Evolutionary conservation across 2,113 vertebrate species (phyloP), one percentile per base, ranked within the genome.

Genomic region (Lophochroa leadbeateri): DNA sequence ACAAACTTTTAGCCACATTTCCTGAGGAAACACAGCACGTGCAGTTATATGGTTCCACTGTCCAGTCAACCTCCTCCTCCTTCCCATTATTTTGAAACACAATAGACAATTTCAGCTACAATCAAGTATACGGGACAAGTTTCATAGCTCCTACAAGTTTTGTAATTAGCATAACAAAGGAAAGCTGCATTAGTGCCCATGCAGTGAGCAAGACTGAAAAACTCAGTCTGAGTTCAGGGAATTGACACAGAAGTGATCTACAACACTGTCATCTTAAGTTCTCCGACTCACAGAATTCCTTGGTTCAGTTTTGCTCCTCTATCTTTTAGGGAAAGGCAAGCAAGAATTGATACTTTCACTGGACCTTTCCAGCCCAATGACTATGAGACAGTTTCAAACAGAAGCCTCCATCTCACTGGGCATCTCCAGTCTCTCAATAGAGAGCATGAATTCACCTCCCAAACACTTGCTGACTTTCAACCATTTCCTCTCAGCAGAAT

Each of bases 111-210:
- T 67, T 10, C 64, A 82, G 47, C 10, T 68, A 3, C 17, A 9
- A 28, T 52, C 1, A 1, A 79, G 53, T 52, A 61, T 0, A 57
- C 2, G 2, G 16, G 23, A 53, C 3, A 71, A 64, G 6, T 12
- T 84, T 53, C 31, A 39, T 0, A 80, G 33, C 18, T 94, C 18
- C 52, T 44, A 44, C 18, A 71, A 78, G 35, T 44, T 67, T 43
- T 67, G 5, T n/a, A 60, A 39, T 29, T 17, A 43, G 25, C 33
- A 9, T 10, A 47, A 43, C 50, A 53, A 46, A 67, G 33, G 19
- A 43, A 43, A 69, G 61, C 55, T 15, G 25, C 37, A 27, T 53
- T 23, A 44, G 21, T 31, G 13, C 8, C 21, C 47, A 35, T 16
- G 47, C 25, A 64, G 41, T 9, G 10, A 71, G 10, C 5, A 60